Evolutionary conservation across 2,888 invertebrate species (phyloP).

Genomic region (Criorhina ranunculi): DNA sequence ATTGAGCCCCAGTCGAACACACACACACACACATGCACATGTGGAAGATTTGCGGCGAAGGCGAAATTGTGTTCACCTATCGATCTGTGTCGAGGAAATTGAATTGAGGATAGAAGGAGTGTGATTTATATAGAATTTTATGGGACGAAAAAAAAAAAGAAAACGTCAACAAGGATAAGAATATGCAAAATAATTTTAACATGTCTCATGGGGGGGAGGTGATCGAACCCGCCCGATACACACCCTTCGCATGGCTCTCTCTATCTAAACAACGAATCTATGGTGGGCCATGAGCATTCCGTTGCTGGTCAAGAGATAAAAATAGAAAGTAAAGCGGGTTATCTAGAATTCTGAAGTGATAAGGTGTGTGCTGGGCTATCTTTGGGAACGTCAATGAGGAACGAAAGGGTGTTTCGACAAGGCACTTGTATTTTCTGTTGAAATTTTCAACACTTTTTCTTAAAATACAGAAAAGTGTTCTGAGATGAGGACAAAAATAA

Average conservation of each 20-base stretch:
- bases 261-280: conserved; percentile 85
- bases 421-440: no score
- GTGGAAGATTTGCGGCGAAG: conserved; percentile 28
- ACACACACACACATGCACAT: conserved; percentile 8
- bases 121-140: background rate
- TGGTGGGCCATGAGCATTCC: conserved; percentile 81
- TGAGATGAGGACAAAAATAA: no score
- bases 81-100: conserved; percentile 52
- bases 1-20: conserved; percentile 20
- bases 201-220: conserved; percentile 80
- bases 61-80: conserved; percentile 40
- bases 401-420: no score
- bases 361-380: background rate
- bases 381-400: background rate
- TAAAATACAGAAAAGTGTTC: no score
- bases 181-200: background rate
- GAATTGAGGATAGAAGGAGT: conserved; percentile 19
- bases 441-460: no score
- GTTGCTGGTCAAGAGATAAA: background rate
- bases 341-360: background rate
- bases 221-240: conserved; percentile 85
- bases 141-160: conserved; percentile 1
- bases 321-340: background rate
- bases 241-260: conserved; percentile 85
- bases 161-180: background rate